A percentile compares a stretch with the other conserved stretches of the same genome.
These are phyloP conservation scores for Nowickia ferox DNA, from an alignment of 2,888 invertebrate genomes.

Conservation along the genomic window DNA sequence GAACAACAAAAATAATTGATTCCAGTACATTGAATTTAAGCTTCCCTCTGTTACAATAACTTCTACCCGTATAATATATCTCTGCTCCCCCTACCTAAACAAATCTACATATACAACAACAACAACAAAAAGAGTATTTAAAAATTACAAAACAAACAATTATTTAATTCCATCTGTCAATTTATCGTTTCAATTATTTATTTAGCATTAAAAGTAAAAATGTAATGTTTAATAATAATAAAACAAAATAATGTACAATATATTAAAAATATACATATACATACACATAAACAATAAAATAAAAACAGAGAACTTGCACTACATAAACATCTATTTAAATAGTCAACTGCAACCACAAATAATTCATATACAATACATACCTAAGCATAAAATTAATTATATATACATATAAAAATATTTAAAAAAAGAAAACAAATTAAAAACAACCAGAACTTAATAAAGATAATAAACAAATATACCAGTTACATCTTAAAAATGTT, in stretches of 20 bases:
- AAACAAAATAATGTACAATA: conserved; percentile 72
- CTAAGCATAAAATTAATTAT: conserved; percentile 19
- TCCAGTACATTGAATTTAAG: conserved; percentile 24
- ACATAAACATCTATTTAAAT: conserved; percentile 43
- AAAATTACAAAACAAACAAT: conserved; percentile 31
- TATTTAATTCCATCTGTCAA: conserved; percentile 53
- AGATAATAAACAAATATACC: conserved; percentile 54
- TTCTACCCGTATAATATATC: conserved; percentile 30
- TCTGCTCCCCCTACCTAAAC: conserved; percentile 22
- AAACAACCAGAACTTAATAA: conserved; percentile 3
- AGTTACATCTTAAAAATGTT: conserved; percentile 49
- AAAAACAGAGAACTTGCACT: conserved; percentile 42
- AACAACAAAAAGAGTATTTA: conserved; percentile 4
- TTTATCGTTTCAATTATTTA: conserved; percentile 68
- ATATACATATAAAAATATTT: conserved; percentile 29
- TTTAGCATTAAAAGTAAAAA: conserved; percentile 22
- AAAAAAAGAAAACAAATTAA: conserved; percentile 12
- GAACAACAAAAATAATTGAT: conserved; percentile 3
- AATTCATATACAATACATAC: conserved; percentile 30
- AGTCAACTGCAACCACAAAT: conserved; percentile 36
- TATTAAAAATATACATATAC: conserved; percentile 24
- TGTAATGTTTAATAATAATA: conserved; percentile 44
- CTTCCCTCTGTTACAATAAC: conserved; percentile 61
- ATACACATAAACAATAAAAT: conserved; percentile 3
- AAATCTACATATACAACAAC: conserved; percentile 5